A percentile compares a stretch with the other conserved stretches of the same genome.
Conservation (phyloP, 2,888 invertebrate species). For the Eupithecia vulgata region DNA sequence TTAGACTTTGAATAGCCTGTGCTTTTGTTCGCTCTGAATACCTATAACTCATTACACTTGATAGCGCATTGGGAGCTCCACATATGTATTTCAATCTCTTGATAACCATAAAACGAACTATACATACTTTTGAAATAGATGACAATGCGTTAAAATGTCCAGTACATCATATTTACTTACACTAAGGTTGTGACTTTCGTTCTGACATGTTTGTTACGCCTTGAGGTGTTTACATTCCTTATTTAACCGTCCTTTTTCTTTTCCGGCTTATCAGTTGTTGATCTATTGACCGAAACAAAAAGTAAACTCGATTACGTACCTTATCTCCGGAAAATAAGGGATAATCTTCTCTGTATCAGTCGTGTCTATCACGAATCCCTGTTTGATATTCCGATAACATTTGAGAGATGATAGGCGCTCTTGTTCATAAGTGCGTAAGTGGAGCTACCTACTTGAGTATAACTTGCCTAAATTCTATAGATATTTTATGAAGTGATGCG, state of each 20-base stretch:
- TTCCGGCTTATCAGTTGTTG: constrained; percentile 14
- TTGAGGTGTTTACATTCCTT: neutral
- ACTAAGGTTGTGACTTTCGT: neutral
- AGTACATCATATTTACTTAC: too few relatives aligned
- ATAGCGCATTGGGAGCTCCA: too few relatives aligned
- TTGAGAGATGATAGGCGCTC: constrained; percentile 74
- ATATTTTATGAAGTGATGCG: neutral
- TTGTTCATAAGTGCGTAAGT: constrained; percentile 53
- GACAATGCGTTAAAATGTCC: too few relatives aligned
- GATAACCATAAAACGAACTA: too few relatives aligned
- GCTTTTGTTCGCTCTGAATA: too few relatives aligned
- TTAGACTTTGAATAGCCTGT: too few relatives aligned
- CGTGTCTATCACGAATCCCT: constrained; percentile 53
- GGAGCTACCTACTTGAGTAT: constrained; percentile 33
- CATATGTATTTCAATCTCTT: too few relatives aligned
- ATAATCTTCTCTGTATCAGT: constrained; percentile 41
- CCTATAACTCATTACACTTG: too few relatives aligned
- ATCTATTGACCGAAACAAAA: constrained; percentile 28
- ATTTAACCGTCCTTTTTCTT: constrained; percentile 11
- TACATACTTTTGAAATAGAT: too few relatives aligned
- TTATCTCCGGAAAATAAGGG: constrained; percentile 51
- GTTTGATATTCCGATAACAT: constrained; percentile 79
- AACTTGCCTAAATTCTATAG: neutral
- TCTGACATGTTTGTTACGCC: neutral
- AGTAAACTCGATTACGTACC: constrained; percentile 52